These are phyloP conservation scores for Yponomeuta cagnagella DNA, from an alignment of 2,888 invertebrate species.

Conservation along the genomic window DNA sequence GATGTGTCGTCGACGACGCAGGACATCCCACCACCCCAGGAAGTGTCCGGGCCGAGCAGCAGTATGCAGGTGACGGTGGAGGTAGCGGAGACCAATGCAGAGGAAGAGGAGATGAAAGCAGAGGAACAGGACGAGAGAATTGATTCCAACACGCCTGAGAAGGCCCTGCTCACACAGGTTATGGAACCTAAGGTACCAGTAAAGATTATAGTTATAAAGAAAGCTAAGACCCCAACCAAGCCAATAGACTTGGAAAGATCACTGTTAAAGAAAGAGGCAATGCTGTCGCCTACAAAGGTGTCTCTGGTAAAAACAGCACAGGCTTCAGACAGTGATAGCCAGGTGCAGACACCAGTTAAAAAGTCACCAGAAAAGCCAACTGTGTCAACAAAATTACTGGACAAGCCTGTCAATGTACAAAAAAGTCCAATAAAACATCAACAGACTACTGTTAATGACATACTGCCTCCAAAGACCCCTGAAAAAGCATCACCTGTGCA, in stretches of 20 bases:
- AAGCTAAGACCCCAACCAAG: not conserved
- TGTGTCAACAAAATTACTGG: not conserved
- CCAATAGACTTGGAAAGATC: not conserved
- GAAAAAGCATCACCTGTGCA: slow-evolving; percentile 9
- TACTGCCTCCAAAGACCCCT: slow-evolving; percentile 3
- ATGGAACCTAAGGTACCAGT: not conserved
- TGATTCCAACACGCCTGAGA: slow-evolving; percentile 13
- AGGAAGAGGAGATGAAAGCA: not conserved
- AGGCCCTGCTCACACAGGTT: not conserved
- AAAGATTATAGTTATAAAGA: not conserved
- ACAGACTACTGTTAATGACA: not conserved
- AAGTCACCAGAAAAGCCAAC: slow-evolving; percentile 19
- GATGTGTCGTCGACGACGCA: slow-evolving; percentile 60
- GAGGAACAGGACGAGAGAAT: slow-evolving; percentile 9
- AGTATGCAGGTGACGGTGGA: slow-evolving; percentile 39
- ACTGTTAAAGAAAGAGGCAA: not conserved
- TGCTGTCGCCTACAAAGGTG: not conserved
- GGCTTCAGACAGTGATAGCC: not conserved
- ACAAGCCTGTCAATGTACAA: not conserved
- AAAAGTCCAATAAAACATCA: not conserved
- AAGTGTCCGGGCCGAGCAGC: slow-evolving; percentile 43
- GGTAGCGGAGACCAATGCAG: not conserved
- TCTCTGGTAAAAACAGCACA: not conserved
- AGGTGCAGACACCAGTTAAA: slow-evolving; percentile 14
- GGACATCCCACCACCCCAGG: slow-evolving; percentile 47